These are phyloP conservation scores for Megalopta genalis DNA, from an alignment of 1,140 invertebrate species.

Conservation along the genomic window DNA sequence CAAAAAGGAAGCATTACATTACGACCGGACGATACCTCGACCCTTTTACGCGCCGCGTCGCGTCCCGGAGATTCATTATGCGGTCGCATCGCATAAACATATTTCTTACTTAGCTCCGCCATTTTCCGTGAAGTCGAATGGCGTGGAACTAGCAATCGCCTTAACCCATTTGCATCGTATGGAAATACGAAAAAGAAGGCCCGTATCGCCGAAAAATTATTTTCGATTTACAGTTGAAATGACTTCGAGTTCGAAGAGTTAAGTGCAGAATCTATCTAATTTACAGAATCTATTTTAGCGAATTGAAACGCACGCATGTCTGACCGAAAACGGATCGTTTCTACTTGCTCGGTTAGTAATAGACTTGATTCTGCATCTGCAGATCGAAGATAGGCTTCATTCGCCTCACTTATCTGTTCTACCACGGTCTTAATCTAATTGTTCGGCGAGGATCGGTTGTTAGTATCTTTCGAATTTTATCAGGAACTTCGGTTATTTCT, in stretches of 20 bases:
- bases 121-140: not conserved
- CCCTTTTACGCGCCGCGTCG: not conserved
- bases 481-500: too few relatives aligned
- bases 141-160: not conserved
- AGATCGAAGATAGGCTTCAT: not conserved
- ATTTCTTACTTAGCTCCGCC: conserved; percentile 8
- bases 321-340: not conserved
- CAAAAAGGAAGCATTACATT: conserved; percentile 4
- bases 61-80: conserved; percentile 16
- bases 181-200: too few relatives aligned
- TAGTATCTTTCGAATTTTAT: too few relatives aligned
- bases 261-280: too few relatives aligned
- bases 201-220: too few relatives aligned
- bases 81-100: not conserved
- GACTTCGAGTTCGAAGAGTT: too few relatives aligned
- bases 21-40: not conserved
- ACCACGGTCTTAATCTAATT: too few relatives aligned
- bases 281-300: not conserved
- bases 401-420: not conserved
- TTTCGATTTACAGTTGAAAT: too few relatives aligned
- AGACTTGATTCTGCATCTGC: not conserved
- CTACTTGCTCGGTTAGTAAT: not conserved
- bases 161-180: too few relatives aligned
- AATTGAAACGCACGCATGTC: not conserved
- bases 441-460: too few relatives aligned